Percentiles rank a stretch among this genome's conserved stretches.
Evolutionary conservation across 2,888 invertebrate genomes (phyloP).

Genomic region (Acronicta leporina): DNA sequence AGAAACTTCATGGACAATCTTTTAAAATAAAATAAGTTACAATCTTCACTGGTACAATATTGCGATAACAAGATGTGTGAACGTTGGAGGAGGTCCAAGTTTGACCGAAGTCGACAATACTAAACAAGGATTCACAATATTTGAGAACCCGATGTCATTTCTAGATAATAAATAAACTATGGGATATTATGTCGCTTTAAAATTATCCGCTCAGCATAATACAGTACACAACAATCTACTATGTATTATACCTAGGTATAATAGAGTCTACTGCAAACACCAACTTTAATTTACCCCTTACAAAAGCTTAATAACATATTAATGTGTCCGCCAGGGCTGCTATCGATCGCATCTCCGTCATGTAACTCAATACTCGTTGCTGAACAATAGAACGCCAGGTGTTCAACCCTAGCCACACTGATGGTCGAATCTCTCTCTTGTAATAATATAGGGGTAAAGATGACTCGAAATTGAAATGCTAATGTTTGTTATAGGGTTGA

Average conservation of each 20-base stretch:
- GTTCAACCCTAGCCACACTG: constrained; percentile 53
- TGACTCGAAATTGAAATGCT: constrained; percentile 54
- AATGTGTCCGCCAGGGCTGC: constrained; percentile 49
- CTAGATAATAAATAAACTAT: no score
- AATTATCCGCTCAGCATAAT: neutral
- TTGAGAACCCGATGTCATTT: no score
- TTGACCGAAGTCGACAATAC: no score
- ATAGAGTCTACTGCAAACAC: constrained; percentile 7
- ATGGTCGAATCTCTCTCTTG: constrained; percentile 49
- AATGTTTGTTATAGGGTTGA: constrained; percentile 53
- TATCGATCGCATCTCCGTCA: constrained; percentile 50
- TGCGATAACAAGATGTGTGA: no score
- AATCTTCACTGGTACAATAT: no score
- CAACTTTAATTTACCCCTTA: constrained; percentile 42
- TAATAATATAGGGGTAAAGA: constrained; percentile 56
- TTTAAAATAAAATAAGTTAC: no score
- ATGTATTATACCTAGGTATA: neutral
- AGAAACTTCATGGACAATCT: no score
- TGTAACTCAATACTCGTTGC: constrained; percentile 58
- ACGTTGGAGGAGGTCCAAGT: no score
- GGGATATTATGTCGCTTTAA: neutral
- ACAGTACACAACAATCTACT: constrained; percentile 9
- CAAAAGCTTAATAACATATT: constrained; percentile 57
- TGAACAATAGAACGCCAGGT: constrained; percentile 57
- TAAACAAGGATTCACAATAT: no score